These are phyloP conservation scores for Actenoides lindsayi DNA, from an alignment of 2,113 vertebrate species.

Conservation along the genomic window DNA sequence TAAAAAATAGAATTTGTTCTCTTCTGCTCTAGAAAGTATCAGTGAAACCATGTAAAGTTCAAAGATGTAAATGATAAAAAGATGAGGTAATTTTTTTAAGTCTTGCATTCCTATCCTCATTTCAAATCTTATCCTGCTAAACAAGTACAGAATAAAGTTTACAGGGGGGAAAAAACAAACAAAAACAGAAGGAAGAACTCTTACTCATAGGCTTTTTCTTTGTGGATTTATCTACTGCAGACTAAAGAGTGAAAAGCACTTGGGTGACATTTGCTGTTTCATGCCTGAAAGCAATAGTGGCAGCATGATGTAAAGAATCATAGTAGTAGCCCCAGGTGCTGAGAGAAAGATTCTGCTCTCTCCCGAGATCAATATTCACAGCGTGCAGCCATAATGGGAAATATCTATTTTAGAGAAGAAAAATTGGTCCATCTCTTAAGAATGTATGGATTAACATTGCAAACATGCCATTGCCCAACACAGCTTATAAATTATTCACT, in stretches of 20 bases:
- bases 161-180: neutral
- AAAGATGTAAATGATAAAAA: neutral
- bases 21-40: neutral
- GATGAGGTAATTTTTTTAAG: neutral
- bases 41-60: neutral
- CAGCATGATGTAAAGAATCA: neutral
- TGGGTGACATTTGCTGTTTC: conserved; percentile 11
- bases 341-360: neutral
- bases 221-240: neutral
- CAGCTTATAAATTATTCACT: conserved; percentile 41
- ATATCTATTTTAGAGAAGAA: conserved; percentile 17
- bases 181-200: neutral
- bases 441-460: conserved; percentile 9
- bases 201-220: neutral
- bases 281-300: conserved; percentile 12
- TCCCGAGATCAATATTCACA: conserved; percentile 40
- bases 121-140: neutral
- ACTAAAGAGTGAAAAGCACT: conserved; percentile 2
- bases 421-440: neutral
- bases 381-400: neutral
- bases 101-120: neutral
- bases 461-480: neutral
- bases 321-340: neutral
- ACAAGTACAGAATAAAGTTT: neutral
- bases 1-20: neutral